Conservation (phyloP, 2,797 vertebrate genomes). For the Pitangus sulphuratus region DNA sequence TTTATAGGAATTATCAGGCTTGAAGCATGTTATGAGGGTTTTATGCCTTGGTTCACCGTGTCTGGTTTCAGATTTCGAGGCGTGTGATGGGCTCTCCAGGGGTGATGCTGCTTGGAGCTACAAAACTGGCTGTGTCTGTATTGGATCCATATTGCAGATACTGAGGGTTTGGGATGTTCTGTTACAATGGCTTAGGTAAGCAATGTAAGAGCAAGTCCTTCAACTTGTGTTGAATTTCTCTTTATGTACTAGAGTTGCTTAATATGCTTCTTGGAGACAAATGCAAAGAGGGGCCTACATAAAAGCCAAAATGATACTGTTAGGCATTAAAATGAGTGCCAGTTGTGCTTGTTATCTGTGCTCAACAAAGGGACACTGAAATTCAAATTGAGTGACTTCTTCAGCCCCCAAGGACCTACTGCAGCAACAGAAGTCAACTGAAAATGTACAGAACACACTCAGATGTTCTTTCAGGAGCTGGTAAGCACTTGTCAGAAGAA, state of each 20-base stretch:
- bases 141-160: not conserved
- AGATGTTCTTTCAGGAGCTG: not conserved
- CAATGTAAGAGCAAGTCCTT: not conserved
- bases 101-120: not conserved
- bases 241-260: not conserved
- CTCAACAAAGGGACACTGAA: not conserved
- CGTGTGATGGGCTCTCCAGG: not conserved
- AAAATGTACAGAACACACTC: rapidly evolving
- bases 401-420: not conserved
- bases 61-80: not conserved
- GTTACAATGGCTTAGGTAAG: not conserved
- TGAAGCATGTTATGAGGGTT: not conserved
- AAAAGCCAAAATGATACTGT: not conserved
- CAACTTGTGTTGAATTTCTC: not conserved
- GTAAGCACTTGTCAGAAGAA: not conserved
- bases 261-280: not conserved
- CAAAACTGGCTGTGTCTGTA: not conserved
- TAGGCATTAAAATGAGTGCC: not conserved
- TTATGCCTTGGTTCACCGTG: not conserved
- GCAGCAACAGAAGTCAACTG: not conserved
- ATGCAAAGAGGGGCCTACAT: not conserved
- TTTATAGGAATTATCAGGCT: not conserved
- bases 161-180: not conserved
- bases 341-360: not conserved
- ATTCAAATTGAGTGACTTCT: not conserved